phyloP scores from a whole-genome alignment of 1,140 invertebrate species.

The Diorhabda sublineata region DNA sequence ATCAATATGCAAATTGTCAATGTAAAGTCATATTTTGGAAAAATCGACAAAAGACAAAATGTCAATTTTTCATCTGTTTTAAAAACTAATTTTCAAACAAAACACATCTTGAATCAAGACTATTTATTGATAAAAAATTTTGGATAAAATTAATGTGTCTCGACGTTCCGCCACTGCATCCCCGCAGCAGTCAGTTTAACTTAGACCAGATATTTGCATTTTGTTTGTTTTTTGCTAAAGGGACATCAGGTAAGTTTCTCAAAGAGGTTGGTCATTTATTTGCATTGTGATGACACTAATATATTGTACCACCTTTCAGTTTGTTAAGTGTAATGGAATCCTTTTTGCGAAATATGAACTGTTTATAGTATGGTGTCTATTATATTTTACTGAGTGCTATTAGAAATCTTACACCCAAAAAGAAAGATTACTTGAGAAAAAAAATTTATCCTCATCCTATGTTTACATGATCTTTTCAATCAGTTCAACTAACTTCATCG shows the following conservation, averaged over 20 bases:
- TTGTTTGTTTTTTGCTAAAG: conserved; percentile 14
- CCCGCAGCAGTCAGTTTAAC: conserved; percentile 11
- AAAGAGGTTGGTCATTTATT: conserved; percentile 21
- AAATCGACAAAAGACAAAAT: too few relatives aligned
- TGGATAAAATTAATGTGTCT: neutral
- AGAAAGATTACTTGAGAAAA: too few relatives aligned
- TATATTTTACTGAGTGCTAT: conserved; percentile 4
- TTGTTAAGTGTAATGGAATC: conserved; percentile 20
- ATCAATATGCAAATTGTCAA: too few relatives aligned
- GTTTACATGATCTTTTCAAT: too few relatives aligned
- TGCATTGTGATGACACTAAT: conserved; percentile 20
- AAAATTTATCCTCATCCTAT: too few relatives aligned
- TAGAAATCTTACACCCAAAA: too few relatives aligned
- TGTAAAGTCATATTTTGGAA: too few relatives aligned
- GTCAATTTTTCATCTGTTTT: too few relatives aligned
- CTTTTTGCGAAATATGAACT: conserved; percentile 21
- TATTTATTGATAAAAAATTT: too few relatives aligned
- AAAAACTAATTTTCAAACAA: too few relatives aligned
- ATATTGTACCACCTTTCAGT: conserved; percentile 20
- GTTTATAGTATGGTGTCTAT: conserved; percentile 15
- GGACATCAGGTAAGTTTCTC: conserved; percentile 14
- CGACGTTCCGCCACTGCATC: neutral
- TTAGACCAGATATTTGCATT: conserved; percentile 22
- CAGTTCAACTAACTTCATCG: too few relatives aligned
- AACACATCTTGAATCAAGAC: too few relatives aligned